Percentiles rank a stretch among this genome's conserved stretches.
Evolutionary conservation across 2,797 vertebrate genomes (phyloP).

Genomic region (Novumbra hubbsi): DNA sequence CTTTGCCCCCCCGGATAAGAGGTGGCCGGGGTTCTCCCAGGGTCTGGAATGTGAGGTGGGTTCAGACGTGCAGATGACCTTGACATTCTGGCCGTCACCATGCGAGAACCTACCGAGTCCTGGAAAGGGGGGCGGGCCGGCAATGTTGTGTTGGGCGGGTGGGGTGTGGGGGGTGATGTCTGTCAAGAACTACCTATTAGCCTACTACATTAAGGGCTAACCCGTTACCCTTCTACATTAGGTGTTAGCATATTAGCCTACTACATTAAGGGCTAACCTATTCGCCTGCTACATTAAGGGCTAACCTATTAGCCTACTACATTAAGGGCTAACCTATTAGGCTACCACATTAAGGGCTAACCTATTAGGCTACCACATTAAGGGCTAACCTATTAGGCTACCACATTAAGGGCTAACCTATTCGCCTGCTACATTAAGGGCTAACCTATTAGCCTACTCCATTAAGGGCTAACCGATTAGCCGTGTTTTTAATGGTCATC

Average conservation of each 20-base stretch:
- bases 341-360: too few species aligned
- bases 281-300: slow-evolving; percentile 84
- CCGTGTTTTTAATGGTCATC: slow-evolving; percentile 81
- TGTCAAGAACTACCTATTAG: slow-evolving; percentile 75
- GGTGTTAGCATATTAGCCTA: too few species aligned
- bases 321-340: too few species aligned
- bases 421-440: too few species aligned
- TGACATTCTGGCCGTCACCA: slow-evolving; percentile 81
- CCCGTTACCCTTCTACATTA: too few species aligned
- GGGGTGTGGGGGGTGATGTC: slow-evolving; percentile 45
- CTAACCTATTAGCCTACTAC: too few species aligned
- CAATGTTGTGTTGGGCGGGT: too few species aligned
- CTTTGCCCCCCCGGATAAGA: slow-evolving; percentile 52
- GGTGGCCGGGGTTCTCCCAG: slow-evolving; percentile 60
- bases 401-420: too few species aligned
- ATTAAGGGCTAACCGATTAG: slow-evolving; percentile 87
- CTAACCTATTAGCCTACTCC: too few species aligned
- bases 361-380: too few species aligned
- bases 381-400: too few species aligned
- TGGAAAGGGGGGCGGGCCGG: slow-evolving; percentile 24
- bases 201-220: slow-evolving; percentile 84
- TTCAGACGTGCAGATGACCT: slow-evolving; percentile 77
- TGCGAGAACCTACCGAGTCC: slow-evolving; percentile 61
- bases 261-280: slow-evolving; percentile 85
- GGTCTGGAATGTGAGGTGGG: slow-evolving; percentile 81